phyloP scores from a whole-genome alignment of 2,113 vertebrate genomes.

The Pygathrix nemaeus region DNA sequence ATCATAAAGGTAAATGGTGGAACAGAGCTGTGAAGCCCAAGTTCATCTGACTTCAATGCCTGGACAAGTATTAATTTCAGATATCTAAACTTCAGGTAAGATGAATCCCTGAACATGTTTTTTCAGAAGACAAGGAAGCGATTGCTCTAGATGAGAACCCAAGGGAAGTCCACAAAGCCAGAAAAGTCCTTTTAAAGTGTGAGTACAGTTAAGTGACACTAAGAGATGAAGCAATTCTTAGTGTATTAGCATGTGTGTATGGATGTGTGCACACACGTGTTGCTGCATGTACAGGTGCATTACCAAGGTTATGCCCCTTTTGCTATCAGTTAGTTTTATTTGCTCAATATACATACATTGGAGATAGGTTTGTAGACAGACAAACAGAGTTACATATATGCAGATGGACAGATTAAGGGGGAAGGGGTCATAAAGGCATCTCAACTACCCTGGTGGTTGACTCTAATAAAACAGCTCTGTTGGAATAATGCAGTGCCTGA shows the following conservation, averaged over 20 bases:
- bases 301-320: conserved; percentile 7
- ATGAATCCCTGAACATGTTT: neutral
- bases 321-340: conserved; percentile 32
- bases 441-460: conserved; percentile 64
- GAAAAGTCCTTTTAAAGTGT: conserved; percentile 18
- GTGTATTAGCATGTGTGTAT: neutral
- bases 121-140: neutral
- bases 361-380: neutral
- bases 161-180: conserved; percentile 51
- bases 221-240: conserved; percentile 39
- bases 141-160: neutral
- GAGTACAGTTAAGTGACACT: conserved; percentile 14
- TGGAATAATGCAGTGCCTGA: conserved; percentile 84
- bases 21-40: neutral
- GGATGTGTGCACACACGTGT: fast-evolving
- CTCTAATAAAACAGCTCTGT: conserved; percentile 83
- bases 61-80: conserved; percentile 11
- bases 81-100: neutral
- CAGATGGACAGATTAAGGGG: neutral
- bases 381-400: neutral
- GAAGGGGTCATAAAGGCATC: neutral
- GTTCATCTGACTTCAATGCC: neutral
- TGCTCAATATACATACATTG: neutral
- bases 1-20: neutral
- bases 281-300: neutral